phyloP scores from a whole-genome alignment of 2,797 vertebrate species.

The Gymnothorax javanicus region DNA sequence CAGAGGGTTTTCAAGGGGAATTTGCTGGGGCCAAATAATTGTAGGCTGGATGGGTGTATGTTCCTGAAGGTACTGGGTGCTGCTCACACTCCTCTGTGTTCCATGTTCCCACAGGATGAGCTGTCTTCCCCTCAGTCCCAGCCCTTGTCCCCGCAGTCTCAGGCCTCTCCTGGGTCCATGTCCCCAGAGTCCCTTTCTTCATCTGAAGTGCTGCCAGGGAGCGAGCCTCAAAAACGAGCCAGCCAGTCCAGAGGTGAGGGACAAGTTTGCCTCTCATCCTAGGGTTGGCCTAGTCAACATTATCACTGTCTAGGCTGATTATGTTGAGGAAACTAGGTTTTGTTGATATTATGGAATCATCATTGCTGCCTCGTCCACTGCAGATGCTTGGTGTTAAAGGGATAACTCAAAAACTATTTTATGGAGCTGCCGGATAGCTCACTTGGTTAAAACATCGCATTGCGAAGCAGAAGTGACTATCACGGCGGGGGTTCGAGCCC shows the following conservation, averaged over 20 bases:
- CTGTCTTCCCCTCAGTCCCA: slow-evolving; percentile 70
- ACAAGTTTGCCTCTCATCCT: not conserved
- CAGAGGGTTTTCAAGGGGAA: not conserved
- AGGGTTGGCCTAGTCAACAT: not conserved
- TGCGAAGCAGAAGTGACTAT: no score
- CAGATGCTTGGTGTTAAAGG: no score
- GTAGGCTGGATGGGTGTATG: not conserved
- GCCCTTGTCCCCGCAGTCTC: slow-evolving; percentile 74
- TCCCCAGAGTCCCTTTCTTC: slow-evolving; percentile 79
- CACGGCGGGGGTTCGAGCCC: no score
- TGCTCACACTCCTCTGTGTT: slow-evolving; percentile 26
- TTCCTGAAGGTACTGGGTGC: not conserved
- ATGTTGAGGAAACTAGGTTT: not conserved
- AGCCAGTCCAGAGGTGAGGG: slow-evolving; percentile 67
- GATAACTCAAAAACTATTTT: no score
- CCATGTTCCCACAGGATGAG: slow-evolving; percentile 77
- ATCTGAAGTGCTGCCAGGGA: slow-evolving; percentile 62
- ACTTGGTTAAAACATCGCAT: no score
- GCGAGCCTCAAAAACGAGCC: slow-evolving; percentile 63
- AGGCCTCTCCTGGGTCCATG: slow-evolving; percentile 81
- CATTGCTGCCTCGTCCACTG: no score
- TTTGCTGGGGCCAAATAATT: not conserved
- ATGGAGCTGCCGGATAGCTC: no score
- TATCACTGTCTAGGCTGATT: not conserved
- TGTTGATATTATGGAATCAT: not conserved